A percentile compares a stretch with the other conserved stretches of the same genome.
Conservation (phyloP, 2,888 invertebrate species). For the Atherix ibis region DNA sequence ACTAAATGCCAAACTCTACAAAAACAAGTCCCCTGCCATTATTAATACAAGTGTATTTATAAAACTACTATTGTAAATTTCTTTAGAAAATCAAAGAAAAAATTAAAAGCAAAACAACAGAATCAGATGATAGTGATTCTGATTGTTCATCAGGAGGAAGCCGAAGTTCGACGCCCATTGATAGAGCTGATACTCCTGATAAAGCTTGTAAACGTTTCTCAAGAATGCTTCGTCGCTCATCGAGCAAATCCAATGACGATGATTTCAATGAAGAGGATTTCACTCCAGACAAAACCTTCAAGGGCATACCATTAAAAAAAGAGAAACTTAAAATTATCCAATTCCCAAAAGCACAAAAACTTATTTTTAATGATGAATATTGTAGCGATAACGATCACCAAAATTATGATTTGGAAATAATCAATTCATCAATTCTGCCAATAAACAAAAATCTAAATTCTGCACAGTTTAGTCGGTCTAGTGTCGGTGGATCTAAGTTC, state of each 20-base stretch:
- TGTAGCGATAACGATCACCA: neutral
- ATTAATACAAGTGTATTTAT: too few species aligned
- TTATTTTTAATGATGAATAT: neutral
- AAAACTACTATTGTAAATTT: constrained; percentile 1
- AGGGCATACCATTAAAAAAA: neutral
- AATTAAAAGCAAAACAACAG: constrained; percentile 11
- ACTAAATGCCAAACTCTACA: too few species aligned
- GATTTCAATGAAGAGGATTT: constrained; percentile 14
- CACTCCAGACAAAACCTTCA: neutral
- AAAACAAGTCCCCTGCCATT: too few species aligned
- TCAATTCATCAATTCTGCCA: neutral
- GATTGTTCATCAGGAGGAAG: constrained; percentile 27
- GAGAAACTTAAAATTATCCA: neutral
- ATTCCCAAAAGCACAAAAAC: neutral
- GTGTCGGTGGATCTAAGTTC: constrained; percentile 59
- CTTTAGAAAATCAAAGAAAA: constrained; percentile 6
- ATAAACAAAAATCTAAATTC: neutral
- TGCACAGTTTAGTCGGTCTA: constrained; percentile 66
- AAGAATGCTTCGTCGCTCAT: constrained; percentile 4
- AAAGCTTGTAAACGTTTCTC: constrained; percentile 5
- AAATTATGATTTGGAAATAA: neutral
- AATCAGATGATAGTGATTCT: constrained; percentile 21
- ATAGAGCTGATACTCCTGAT: too few species aligned
- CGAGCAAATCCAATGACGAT: constrained; percentile 9
- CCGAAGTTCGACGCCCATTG: constrained; percentile 21